These are phyloP conservation scores for Nettapus auritus DNA, from an alignment of 2,113 vertebrate genomes.

Conservation along the genomic window DNA sequence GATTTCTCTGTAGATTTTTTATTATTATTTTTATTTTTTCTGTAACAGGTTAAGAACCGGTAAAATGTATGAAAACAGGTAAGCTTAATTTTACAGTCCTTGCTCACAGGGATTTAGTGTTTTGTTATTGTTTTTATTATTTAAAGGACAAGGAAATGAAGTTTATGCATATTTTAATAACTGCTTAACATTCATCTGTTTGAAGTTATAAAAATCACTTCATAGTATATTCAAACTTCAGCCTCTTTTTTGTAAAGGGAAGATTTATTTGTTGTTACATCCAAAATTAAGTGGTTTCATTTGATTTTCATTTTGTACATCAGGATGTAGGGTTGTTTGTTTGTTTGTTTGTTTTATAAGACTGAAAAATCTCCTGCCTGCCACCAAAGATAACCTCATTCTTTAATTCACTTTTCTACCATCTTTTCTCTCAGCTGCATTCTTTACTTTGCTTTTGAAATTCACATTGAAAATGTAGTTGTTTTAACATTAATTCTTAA, in stretches of 20 bases:
- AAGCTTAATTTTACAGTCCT: neutral
- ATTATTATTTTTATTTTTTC: neutral
- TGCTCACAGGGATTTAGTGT: neutral
- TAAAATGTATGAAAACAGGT: neutral
- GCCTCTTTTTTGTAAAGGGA: neutral
- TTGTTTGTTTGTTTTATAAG: neutral
- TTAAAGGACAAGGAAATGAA: neutral
- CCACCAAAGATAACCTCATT: neutral
- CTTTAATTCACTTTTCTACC: neutral
- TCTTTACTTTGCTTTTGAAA: neutral
- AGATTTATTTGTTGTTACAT: neutral
- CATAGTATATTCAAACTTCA: neutral
- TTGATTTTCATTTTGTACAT: neutral
- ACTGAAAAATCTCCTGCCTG: neutral
- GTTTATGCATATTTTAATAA: neutral
- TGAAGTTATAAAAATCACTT: neutral
- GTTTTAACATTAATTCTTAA: neutral
- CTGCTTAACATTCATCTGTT: neutral
- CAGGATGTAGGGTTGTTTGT: accelerated
- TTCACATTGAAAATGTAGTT: neutral
- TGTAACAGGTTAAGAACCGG: neutral
- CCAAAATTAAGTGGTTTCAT: neutral
- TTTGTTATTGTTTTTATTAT: neutral
- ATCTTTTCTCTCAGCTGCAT: neutral
- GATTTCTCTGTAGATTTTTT: neutral